Base-by-base conservation (phyloP, 2,113 vertebrate genomes). In the Numenius arquata region DNA sequence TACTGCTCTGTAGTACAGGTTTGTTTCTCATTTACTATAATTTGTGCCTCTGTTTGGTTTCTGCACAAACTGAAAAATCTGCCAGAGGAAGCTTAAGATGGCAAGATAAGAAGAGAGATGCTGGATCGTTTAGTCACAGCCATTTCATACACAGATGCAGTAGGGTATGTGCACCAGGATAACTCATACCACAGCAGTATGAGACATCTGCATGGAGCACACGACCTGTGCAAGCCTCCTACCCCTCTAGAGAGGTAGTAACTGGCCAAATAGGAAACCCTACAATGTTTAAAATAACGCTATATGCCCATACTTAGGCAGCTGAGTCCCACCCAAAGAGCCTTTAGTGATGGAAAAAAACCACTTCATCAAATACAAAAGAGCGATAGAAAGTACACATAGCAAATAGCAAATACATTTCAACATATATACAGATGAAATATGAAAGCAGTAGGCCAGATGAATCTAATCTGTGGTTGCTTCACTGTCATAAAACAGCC, bases 381-480 rank as follows among this genome's bases (percentile, higher is more conserved):
- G 34, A 85, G 81, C 0, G 0, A 40, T 59, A 93, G 86, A 65
- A 93, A 95, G 78, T 67, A 47, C 10, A 47, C 38, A 63, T 56
- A 85, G 91, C 61, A 87, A 91, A 89, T 45, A 96, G 81, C 81
- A 93, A 94, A 89, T 73, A 43, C 53, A 45, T 85, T 94, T 87
- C 85, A 82, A 53, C 77, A 76, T 68, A 79, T 20, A 91, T 68
- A 93, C 62, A 58, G 93, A 90, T 96, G 89, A 97, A 96, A 94
- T 95, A 96, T 93, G 90, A 91, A 95, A 95, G 90, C 75, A 65
- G 74, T 79, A 85, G 85, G 78, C 85, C 90, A 97, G 95, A 96
- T 90, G 85, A 94, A 96, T 96, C 93, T 95, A 96, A 96, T 95
- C 95, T 90, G 58, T 85, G 75, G 36, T 63, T 96, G 82, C 78